A percentile compares a stretch with the other conserved stretches of the same genome.
Evolutionary conservation across 2,113 vertebrate species (phyloP).

Genomic region (Hippocampus abdominalis): DNA sequence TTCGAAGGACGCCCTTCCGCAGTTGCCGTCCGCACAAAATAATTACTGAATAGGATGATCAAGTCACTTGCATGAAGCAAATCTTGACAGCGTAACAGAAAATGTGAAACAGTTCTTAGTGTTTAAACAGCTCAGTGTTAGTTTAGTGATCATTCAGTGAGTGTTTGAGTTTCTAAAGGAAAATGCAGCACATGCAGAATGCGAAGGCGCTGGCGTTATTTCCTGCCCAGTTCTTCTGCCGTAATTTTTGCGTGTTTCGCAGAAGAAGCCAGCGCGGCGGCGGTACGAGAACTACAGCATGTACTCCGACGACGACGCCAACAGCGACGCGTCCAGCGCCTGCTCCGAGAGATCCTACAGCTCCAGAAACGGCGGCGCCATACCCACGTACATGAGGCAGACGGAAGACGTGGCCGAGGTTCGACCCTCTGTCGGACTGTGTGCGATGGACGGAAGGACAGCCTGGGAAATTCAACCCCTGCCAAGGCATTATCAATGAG

Average conservation of each 20-base stretch:
- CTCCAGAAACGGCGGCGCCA: constrained; percentile 88
- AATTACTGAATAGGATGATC: too few species aligned
- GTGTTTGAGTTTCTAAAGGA: neutral
- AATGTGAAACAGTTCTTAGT: neutral
- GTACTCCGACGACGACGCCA: constrained; percentile 95
- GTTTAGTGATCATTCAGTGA: neutral
- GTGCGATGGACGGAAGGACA: neutral
- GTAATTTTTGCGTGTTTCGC: neutral
- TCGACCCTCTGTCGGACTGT: neutral
- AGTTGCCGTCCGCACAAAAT: too few species aligned
- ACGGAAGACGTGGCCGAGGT: constrained; percentile 92
- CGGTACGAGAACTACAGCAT: constrained; percentile 89
- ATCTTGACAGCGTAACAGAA: neutral
- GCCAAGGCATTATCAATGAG: neutral
- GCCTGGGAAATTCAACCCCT: neutral
- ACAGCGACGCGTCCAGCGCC: constrained; percentile 93
- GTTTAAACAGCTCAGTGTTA: too few species aligned
- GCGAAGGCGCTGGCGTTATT: too few species aligned
- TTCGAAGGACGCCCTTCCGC: too few species aligned
- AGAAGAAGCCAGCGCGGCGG: constrained; percentile 93
- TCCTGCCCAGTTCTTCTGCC: neutral
- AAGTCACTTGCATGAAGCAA: too few species aligned
- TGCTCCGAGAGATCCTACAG: constrained; percentile 94
- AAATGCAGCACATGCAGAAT: neutral
- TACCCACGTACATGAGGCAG: constrained; percentile 94